Percentiles rank a stretch among this genome's conserved stretches.
These are phyloP conservation scores for Drosophila rhopaloa DNA, from an alignment of 1,140 invertebrate genomes.

Conservation along the genomic window DNA sequence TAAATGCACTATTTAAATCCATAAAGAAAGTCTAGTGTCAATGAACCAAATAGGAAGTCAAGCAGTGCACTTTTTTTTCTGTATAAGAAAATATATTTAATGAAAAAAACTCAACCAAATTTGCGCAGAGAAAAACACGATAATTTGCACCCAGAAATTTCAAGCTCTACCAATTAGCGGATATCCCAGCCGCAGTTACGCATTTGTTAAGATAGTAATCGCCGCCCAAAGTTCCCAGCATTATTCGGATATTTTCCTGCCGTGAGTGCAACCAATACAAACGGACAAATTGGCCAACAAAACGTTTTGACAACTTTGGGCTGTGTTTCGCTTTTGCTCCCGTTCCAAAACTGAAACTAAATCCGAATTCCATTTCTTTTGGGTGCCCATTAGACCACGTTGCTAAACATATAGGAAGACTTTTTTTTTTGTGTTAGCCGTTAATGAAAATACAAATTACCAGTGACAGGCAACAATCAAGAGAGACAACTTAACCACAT, in stretches of 20 bases:
- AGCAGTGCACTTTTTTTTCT: not conserved
- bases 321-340: not conserved
- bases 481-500: conserved; percentile 15
- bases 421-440: conserved; percentile 6
- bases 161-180: conserved; percentile 5
- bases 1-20: not conserved
- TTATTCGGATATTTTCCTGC: conserved; percentile 9
- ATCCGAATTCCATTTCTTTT: conserved; percentile 20
- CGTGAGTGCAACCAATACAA: conserved; percentile 36
- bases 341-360: conserved; percentile 6
- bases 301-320: conserved; percentile 31
- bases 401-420: conserved; percentile 46
- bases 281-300: conserved; percentile 32
- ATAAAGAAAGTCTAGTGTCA: not conserved
- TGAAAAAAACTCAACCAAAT: not conserved
- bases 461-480: conserved; percentile 43
- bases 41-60: conserved; percentile 10
- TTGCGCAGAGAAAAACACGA: not conserved
- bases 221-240: conserved; percentile 15
- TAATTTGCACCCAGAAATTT: conserved; percentile 12
- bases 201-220: conserved; percentile 24
- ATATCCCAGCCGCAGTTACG: conserved; percentile 7
- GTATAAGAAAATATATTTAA: not conserved
- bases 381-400: conserved; percentile 1
- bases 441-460: conserved; percentile 52